A percentile compares a stretch with the other conserved stretches of the same genome.
These are phyloP conservation scores for Helarctos malayanus DNA, from an alignment of 2,797 vertebrate genomes.

Conservation along the genomic window DNA sequence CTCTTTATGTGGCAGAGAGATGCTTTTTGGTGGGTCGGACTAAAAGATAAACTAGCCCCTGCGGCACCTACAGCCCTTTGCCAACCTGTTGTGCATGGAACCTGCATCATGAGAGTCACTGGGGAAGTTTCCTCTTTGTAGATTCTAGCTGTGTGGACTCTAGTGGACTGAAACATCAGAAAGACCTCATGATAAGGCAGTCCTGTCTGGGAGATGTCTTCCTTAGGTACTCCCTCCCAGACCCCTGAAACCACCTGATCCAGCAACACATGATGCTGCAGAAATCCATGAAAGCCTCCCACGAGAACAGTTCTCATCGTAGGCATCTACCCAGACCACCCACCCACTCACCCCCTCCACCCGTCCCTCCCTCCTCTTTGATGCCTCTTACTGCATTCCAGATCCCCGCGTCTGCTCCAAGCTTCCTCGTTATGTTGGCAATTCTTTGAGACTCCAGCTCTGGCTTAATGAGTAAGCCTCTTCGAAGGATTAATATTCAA, in stretches of 20 bases:
- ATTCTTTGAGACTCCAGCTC: background rate
- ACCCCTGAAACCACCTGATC: background rate
- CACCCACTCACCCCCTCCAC: background rate
- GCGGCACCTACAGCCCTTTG: background rate
- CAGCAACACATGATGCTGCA: background rate
- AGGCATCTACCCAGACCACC: background rate
- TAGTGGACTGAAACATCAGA: background rate
- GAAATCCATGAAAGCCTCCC: background rate
- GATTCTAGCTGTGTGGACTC: background rate
- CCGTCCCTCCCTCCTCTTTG: background rate
- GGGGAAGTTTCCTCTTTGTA: background rate
- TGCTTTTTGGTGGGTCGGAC: background rate
- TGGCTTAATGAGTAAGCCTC: background rate
- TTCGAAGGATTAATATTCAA: constrained; percentile 12
- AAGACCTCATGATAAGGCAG: background rate
- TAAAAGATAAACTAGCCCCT: background rate
- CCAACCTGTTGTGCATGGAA: background rate
- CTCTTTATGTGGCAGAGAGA: background rate
- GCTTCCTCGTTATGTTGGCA: background rate
- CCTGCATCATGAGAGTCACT: background rate
- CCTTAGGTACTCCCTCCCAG: background rate
- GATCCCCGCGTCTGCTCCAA: background rate
- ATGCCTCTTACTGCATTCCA: background rate
- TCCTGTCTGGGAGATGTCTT: background rate
- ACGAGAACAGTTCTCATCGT: background rate